phyloP scores from a whole-genome alignment of 2,797 vertebrate genomes.

The Alca torda region DNA sequence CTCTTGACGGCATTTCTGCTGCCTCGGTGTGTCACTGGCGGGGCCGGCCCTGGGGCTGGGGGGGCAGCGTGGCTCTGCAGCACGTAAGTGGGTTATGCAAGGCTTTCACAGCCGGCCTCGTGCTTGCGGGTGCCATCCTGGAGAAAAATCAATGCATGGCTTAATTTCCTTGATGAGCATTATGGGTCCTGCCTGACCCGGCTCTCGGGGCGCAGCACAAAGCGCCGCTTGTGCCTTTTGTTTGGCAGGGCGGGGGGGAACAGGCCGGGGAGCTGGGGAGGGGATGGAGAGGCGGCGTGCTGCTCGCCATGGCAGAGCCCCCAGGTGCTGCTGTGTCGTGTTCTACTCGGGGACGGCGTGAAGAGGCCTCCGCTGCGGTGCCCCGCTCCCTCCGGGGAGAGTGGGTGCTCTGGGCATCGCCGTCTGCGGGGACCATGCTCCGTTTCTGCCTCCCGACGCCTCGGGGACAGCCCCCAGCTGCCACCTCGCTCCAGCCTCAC shows the following conservation, averaged over 20 bases:
- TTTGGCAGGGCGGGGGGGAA: background rate
- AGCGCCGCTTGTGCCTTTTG: background rate
- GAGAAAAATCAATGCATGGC: background rate
- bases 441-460: fast-evolving
- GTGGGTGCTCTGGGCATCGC: fast-evolving
- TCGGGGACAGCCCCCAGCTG: background rate
- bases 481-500: fast-evolving
- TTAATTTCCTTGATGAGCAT: slow-evolving; percentile 10
- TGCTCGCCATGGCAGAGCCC: background rate
- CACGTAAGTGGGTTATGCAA: slow-evolving; percentile 2
- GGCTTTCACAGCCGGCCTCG: background rate
- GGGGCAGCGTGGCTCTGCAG: background rate
- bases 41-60: background rate
- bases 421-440: fast-evolving
- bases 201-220: background rate
- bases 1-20: fast-evolving
- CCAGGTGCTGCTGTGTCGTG: fast-evolving
- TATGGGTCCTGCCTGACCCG: background rate
- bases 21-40: background rate
- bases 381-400: fast-evolving
- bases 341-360: fast-evolving
- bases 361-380: fast-evolving
- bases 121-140: background rate
- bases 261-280: background rate
- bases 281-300: fast-evolving